phyloP scores from a whole-genome alignment of 2,888 invertebrate genomes.

The Prosopocoilus inquinatus region DNA sequence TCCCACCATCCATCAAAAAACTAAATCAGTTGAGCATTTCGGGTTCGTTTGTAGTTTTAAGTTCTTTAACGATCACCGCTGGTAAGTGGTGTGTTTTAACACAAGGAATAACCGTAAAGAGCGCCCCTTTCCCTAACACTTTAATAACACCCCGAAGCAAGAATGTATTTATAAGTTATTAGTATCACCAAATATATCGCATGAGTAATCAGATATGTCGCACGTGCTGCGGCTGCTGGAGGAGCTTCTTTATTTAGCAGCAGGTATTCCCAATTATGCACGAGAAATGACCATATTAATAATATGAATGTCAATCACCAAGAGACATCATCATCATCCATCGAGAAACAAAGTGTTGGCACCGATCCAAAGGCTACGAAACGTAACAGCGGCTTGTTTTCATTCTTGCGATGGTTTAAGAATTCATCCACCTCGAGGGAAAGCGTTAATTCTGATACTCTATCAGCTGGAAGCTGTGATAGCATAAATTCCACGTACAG shows the following conservation, averaged over 20 bases:
- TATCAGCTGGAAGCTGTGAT: conserved; percentile 54
- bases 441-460: conserved; percentile 34
- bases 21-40: conserved; percentile 10
- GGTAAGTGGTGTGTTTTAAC: conserved; percentile 26
- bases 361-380: conserved; percentile 47
- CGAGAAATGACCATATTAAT: conserved; percentile 25
- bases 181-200: conserved; percentile 24
- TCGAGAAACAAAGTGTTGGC: conserved; percentile 47
- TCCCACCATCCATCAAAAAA: conserved; percentile 11
- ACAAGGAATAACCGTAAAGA: not conserved
- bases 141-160: not conserved
- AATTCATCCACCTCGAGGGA: conserved; percentile 51
- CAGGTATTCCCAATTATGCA: conserved; percentile 26
- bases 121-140: not conserved
- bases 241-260: conserved; percentile 12
- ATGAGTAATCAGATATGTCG: conserved; percentile 22
- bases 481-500: conserved; percentile 70
- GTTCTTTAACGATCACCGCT: conserved; percentile 21
- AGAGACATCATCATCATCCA: conserved; percentile 32
- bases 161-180: conserved; percentile 3
- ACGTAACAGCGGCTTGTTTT: conserved; percentile 56
- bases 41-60: conserved; percentile 1
- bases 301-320: conserved; percentile 41
- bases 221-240: conserved; percentile 2
- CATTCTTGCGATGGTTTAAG: conserved; percentile 73